These are phyloP conservation scores for Axea sp. DNA, from an alignment of 2,888 invertebrate genomes.

Conservation along the genomic window DNA sequence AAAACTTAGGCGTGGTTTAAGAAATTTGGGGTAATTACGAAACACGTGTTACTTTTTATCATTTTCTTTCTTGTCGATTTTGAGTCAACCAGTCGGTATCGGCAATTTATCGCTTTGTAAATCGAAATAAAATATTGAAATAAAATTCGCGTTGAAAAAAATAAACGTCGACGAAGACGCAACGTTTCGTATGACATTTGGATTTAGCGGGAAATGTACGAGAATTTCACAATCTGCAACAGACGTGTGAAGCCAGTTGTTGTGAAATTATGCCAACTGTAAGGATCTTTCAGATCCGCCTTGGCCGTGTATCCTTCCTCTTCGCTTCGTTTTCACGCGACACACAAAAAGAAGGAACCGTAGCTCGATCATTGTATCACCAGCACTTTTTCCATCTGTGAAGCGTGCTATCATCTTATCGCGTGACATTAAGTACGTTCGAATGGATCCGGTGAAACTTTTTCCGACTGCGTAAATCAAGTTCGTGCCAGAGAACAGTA, in stretches of 20 bases:
- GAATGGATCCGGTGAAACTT: conserved; percentile 31
- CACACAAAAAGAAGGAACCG: conserved; percentile 37
- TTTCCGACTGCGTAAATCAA: conserved; percentile 36
- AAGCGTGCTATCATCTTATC: conserved; percentile 53
- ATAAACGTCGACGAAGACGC: conserved; percentile 25
- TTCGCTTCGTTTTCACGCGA: conserved; percentile 65
- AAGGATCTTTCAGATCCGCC: conserved; percentile 73
- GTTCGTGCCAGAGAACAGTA: conserved; percentile 6
- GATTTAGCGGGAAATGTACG: conserved; percentile 55
- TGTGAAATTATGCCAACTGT: conserved; percentile 73
- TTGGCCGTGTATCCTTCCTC: conserved; percentile 72
- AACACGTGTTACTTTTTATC: no score
- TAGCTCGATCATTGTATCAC: conserved; percentile 46
- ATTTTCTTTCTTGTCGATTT: no score
- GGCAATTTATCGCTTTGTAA: no score
- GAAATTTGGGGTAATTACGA: no score
- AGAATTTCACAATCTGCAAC: conserved; percentile 62
- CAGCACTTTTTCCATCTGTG: conserved; percentile 42
- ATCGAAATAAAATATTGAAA: no score
- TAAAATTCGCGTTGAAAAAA: no score
- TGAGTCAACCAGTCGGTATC: no score
- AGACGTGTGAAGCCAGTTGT: conserved; percentile 69
- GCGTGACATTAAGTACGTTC: conserved; percentile 48
- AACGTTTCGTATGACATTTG: conserved; percentile 42
- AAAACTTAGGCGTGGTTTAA: no score